These are phyloP conservation scores for Phasia obesa DNA, from an alignment of 2,888 invertebrate species.

Conservation along the genomic window DNA sequence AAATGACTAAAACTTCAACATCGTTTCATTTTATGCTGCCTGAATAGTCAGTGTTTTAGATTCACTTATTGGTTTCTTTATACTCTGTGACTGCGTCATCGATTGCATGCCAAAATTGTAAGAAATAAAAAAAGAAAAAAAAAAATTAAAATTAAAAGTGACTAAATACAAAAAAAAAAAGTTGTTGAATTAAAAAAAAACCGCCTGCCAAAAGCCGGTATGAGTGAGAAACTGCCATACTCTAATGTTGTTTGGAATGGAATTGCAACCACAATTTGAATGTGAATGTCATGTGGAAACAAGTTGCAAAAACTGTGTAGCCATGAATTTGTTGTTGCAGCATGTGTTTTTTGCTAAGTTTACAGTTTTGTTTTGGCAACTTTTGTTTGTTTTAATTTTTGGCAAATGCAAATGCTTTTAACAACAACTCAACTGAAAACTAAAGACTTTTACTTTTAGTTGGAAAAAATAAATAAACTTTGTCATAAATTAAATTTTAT, in stretches of 20 bases:
- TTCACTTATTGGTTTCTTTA: slow-evolving; percentile 28
- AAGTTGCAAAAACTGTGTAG: slow-evolving; percentile 54
- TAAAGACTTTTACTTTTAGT: slow-evolving; percentile 65
- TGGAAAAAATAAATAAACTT: slow-evolving; percentile 7
- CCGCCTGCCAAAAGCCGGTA: slow-evolving; percentile 59
- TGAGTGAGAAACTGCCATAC: slow-evolving; percentile 41
- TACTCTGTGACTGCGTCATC: slow-evolving; percentile 55
- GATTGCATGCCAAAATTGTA: slow-evolving; percentile 53
- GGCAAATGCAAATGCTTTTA: slow-evolving; percentile 39
- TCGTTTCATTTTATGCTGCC: slow-evolving; percentile 22
- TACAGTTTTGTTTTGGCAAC: slow-evolving; percentile 21
- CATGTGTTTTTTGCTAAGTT: slow-evolving; percentile 37
- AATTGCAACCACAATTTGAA: slow-evolving; percentile 62
- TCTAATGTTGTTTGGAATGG: slow-evolving; percentile 45
- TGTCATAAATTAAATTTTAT: background rate
- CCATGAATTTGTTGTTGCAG: slow-evolving; percentile 51
- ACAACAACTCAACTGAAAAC: background rate
- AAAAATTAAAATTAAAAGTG: background rate
- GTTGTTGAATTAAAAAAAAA: slow-evolving; percentile 18
- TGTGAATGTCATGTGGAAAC: slow-evolving; percentile 70
- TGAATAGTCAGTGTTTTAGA: slow-evolving; percentile 11
- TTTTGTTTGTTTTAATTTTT: slow-evolving; percentile 40
- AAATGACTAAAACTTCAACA: slow-evolving; percentile 36
- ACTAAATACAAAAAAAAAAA: slow-evolving; percentile 11
- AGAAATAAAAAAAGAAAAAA: slow-evolving; percentile 16